Evolutionary conservation across 2,888 invertebrate genomes (phyloP), one percentile per base, ranked within the genome.

Genomic region (Vannuccia rotundouncinata): DNA sequence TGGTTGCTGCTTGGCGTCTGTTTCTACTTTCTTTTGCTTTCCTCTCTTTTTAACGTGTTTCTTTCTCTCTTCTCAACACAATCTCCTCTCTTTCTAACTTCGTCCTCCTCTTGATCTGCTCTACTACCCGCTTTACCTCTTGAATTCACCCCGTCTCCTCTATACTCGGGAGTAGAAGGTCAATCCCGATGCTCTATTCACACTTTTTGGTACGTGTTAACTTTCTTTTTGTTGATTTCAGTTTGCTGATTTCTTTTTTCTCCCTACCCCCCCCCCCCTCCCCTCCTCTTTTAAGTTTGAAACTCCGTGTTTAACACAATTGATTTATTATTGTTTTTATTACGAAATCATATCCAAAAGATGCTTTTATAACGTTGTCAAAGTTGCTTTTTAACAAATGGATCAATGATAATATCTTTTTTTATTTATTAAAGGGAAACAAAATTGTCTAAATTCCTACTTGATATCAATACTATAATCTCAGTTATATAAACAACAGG

Each of bases 111-210:
- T 2, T 2, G 10, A 22, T 66, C 5, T 66, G 13, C 22, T 66
- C 25, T 13, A 66, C 25, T 27, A 66, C 25, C 25, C 25, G 66
- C 45, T 17, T 10, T 66, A 27, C 10, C 5, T n/a, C n/a, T 22
- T 66, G 5, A 13, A 13, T 66, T 22, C 66, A 13, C 66, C 66
- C 25, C 5, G 13, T 66, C 66, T 66, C 13, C 22, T n/a, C 45
- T 45, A 45, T 66, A 27, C 66, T 66, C 2, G 10, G 66, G 66
- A 66, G 77, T 82, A 82, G 82, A 82, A 82, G 60, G 75, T 82
- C 59, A 82, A 60, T 60, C 82, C 82, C 30, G 82, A 82, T 79
- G 82, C 82, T 79, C 81, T 82, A 22, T 82, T 82, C 76, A 82
- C 82, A 75, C 81, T 82, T 30, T 82, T 82, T 73, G 82, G 82